A percentile compares a stretch with the other conserved stretches of the same genome.
Conservation (phyloP, 2,888 invertebrate genomes). For the Merodon equestris region DNA sequence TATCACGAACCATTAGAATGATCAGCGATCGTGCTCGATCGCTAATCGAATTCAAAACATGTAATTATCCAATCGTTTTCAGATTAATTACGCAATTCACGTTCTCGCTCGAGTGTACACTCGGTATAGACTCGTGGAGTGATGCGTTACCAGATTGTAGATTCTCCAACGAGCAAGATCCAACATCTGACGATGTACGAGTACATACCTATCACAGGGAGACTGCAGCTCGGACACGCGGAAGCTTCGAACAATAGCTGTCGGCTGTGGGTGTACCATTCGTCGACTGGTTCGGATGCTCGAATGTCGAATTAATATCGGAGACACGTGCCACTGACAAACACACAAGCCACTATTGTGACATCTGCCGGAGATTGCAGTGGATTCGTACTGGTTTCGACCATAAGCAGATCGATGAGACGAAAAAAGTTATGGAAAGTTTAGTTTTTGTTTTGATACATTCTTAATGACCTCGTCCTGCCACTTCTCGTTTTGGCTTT, state of each 20-base stretch:
- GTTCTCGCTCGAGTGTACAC: constrained; percentile 35
- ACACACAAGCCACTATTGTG: too few species aligned
- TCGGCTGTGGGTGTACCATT: too few species aligned
- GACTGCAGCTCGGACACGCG: too few species aligned
- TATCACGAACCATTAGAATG: constrained; percentile 45
- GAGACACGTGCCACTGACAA: too few species aligned
- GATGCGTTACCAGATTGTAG: constrained; percentile 5
- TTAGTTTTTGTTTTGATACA: constrained; percentile 11
- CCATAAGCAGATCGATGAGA: constrained; percentile 8
- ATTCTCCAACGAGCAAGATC: constrained; percentile 1
- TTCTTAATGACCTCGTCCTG: constrained; percentile 45
- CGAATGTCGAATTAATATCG: too few species aligned
- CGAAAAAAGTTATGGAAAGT: constrained; percentile 39
- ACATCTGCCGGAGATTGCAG: neutral
- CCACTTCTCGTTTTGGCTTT: constrained; percentile 34
- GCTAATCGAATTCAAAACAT: constrained; percentile 52
- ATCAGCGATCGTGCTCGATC: constrained; percentile 34
- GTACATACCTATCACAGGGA: too few species aligned
- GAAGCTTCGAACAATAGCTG: too few species aligned
- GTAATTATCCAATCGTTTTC: constrained; percentile 57
- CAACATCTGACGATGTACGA: too few species aligned
- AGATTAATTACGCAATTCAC: constrained; percentile 59
- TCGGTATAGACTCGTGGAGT: neutral
- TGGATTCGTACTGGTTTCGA: constrained; percentile 4
- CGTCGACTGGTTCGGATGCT: too few species aligned